These are phyloP conservation scores for Eptesicus fuscus DNA, from an alignment of 2,113 vertebrate species.

Conservation along the genomic window DNA sequence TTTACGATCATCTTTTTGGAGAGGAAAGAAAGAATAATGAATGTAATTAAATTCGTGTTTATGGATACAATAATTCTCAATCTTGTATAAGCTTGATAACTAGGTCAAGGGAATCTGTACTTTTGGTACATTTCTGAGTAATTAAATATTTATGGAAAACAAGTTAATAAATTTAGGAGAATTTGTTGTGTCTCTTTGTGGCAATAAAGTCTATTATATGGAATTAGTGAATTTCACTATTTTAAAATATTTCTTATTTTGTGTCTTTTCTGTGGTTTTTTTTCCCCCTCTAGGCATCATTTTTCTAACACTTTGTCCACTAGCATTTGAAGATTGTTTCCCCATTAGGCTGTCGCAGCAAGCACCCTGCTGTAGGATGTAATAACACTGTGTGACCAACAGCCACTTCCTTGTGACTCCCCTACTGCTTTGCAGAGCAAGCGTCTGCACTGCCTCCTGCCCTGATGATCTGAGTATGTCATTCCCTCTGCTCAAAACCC, in stretches of 20 bases:
- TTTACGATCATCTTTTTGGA: slow-evolving; percentile 42
- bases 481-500: background rate
- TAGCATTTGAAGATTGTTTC: background rate
- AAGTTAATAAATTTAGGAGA: slow-evolving; percentile 31
- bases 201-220: background rate
- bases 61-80: slow-evolving; percentile 6
- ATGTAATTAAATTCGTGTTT: slow-evolving; percentile 33
- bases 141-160: slow-evolving; percentile 61
- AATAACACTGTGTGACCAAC: background rate
- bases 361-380: background rate
- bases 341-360: background rate
- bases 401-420: background rate
- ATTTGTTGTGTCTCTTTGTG: slow-evolving; percentile 27
- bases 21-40: slow-evolving; percentile 20
- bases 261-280: background rate
- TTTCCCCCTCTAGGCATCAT: background rate
- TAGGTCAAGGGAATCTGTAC: slow-evolving; percentile 50
- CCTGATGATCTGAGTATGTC: background rate
- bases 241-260: background rate
- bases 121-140: slow-evolving; percentile 42
- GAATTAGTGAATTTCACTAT: background rate
- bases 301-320: background rate
- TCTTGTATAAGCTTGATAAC: slow-evolving; percentile 46
- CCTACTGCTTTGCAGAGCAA: background rate
- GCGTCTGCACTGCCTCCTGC: background rate